Evolutionary conservation across 1,140 invertebrate genomes (phyloP), one percentile per base, ranked within the genome.

Genomic region (Drosophila biarmipes): DNA sequence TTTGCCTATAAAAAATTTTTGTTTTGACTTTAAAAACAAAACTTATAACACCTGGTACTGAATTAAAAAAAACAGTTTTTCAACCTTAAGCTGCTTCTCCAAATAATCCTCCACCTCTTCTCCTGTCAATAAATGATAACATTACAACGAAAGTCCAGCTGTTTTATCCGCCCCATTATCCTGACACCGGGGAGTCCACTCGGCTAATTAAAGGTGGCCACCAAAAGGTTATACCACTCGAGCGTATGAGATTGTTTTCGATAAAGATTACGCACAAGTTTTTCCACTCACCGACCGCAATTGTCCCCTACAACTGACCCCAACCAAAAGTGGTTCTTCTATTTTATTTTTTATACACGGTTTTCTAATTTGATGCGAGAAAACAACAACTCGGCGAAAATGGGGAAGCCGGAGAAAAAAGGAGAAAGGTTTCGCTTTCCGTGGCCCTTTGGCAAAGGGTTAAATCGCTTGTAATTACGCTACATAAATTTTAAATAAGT

Each of bases 401-500:
- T 53, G 27, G 45, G 35, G 45, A 29, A 52, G 42, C 12, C 42
- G 17, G 3, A 8, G 29, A 38, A 49, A 43, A 35, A 53, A 61
- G 66, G 31, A 61, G 58, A 64, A 77, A 66, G 59, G 68, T 66
- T 61, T 75, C 49, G 49, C 53, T 64, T 66, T 29, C 54, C 57
- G 59, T 34, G 43, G 31, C 51, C 68, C 74, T 61, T 76, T 64
- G 62, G 78, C 78, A 78, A 78, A 64, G 82, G 79, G 79, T 76
- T 87, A 87, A 89, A 89, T 89, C 85, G 84, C 73, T 84, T 89
- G 84, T 89, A 89, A 89, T 89, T 89, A 89, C 79, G 84, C 85
- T 84, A 89, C 85, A 89, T 89, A 89, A 89, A 89, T 89, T 89
- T 89, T 89, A 89, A 89, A 89, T 89, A 89, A 89, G 85, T 89